Evolutionary conservation across 2,113 vertebrate species (phyloP).

Genomic region (Dipodomys ordii): DNA sequence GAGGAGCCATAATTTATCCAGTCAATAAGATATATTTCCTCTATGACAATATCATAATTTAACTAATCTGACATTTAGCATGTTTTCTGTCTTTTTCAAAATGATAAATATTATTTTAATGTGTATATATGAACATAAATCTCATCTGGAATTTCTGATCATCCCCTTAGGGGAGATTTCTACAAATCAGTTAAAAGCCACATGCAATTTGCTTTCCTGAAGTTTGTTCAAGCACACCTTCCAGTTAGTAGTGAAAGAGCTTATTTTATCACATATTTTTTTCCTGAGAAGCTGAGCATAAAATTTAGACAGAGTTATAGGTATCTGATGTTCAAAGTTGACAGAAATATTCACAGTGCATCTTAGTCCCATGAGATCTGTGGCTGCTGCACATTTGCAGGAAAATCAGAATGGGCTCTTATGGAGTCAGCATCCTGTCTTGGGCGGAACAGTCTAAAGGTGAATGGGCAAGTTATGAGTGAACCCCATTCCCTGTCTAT

Average conservation of each 20-base stretch:
- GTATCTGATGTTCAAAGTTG: background rate
- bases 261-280: constrained; percentile 16
- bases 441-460: background rate
- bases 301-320: background rate
- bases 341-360: background rate
- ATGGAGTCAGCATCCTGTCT: background rate
- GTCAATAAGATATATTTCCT: background rate
- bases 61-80: background rate
- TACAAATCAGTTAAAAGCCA: background rate
- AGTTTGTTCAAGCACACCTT: background rate
- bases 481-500: background rate
- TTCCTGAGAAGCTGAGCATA: background rate
- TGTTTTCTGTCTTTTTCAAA: constrained; percentile 28
- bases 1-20: background rate
- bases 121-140: constrained; percentile 7
- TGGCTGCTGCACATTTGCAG: background rate
- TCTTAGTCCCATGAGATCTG: background rate
- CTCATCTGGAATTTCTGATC: background rate
- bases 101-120: constrained; percentile 43
- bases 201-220: background rate
- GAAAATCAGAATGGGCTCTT: background rate
- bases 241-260: background rate
- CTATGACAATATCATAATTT: background rate
- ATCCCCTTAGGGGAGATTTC: background rate
- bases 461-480: background rate